Percentiles rank a stretch among this genome's conserved stretches.
Conservation (phyloP, 2,113 vertebrate genomes). For the Cebus imitator region DNA sequence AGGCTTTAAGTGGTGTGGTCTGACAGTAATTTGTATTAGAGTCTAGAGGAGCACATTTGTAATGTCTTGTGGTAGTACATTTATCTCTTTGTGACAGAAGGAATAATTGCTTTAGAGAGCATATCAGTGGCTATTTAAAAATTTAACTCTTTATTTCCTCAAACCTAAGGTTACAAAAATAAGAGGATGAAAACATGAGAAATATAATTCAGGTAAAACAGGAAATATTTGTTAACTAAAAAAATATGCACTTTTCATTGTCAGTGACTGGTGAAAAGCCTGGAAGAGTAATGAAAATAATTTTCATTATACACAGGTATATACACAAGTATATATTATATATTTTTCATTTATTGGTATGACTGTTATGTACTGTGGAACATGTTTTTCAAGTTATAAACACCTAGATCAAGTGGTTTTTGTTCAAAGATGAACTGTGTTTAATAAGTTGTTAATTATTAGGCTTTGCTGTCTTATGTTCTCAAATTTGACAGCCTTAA, state of each 20-base stretch:
- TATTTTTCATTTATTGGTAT: background rate
- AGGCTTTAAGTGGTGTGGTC: constrained; percentile 71
- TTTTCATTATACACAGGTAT: background rate
- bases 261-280: background rate
- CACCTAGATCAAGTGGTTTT: background rate
- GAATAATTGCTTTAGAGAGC: constrained; percentile 80
- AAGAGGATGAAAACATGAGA: constrained; percentile 23
- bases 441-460: background rate
- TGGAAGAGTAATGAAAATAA: background rate
- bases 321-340: too few species aligned
- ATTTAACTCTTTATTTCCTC: constrained; percentile 78
- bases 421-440: constrained; percentile 23
- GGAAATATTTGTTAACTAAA: background rate
- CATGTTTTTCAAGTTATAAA: constrained; percentile 7
- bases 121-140: constrained; percentile 77
- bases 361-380: background rate
- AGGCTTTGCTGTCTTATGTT: background rate
- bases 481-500: background rate
- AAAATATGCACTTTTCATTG: background rate
- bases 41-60: constrained; percentile 77
- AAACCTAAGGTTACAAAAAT: constrained; percentile 42
- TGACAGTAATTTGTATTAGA: constrained; percentile 79
- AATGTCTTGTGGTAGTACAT: constrained; percentile 80
- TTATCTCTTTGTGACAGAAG: constrained; percentile 80
- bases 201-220: background rate